Evolutionary conservation across 1,140 invertebrate species (phyloP), one percentile per base, ranked within the genome.

Genomic region (Sesamia nonagrioides): DNA sequence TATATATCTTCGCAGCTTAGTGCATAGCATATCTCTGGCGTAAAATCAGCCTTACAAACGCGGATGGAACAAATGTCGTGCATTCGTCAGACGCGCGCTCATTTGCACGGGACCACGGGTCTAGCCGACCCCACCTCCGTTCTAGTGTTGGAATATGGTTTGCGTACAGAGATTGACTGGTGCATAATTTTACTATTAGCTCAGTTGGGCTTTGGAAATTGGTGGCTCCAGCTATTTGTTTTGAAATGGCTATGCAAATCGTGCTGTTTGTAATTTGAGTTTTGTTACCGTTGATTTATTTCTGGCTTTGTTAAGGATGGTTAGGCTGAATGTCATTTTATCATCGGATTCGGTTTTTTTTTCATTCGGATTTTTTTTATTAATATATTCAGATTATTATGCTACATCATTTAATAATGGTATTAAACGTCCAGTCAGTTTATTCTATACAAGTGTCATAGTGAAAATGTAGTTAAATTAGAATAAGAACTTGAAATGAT

Each of bases 1-100:
- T n/a, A n/a, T n/a, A n/a, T n/a, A n/a, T n/a, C n/a, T n/a, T n/a
- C n/a, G n/a, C n/a, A n/a, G n/a, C n/a, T n/a, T n/a, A n/a, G n/a
- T n/a, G n/a, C n/a, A n/a, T n/a, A n/a, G n/a, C n/a, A n/a, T n/a
- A n/a, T n/a, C n/a, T n/a, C n/a, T n/a, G n/a, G n/a, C n/a, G n/a
- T n/a, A n/a, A n/a, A n/a, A n/a, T n/a, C n/a, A n/a, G n/a, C n/a
- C n/a, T n/a, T n/a, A n/a, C 81, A 85, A 76, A 81, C 82, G 76
- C 81, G 80, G 77, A 78, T 71, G 66, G 84, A 84, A 90, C 84
- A 90, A 89, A 90, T 86, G 85, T 76, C 76, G 66, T 82, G 84
- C 84, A 89, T 88, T 84, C 86, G 80, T 88, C 88, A 87, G 82
- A 40, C 81, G 82, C 37, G 69, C 58, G 79, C 82, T 88, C 80